Evolutionary conservation across 2,113 vertebrate genomes (phyloP).

Genomic region (Podilymbus podiceps): DNA sequence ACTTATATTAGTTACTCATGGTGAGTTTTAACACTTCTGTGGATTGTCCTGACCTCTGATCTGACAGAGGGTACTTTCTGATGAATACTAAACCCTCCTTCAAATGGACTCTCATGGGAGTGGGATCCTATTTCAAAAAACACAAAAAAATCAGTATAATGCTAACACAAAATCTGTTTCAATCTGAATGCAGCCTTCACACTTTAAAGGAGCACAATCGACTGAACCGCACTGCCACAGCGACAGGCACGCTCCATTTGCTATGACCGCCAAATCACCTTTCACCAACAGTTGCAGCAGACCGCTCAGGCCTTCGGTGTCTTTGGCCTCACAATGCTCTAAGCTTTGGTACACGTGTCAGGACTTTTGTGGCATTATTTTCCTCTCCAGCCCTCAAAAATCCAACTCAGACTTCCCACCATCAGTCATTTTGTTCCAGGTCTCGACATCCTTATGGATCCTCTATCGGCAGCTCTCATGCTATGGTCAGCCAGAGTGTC

Average conservation of each 20-base stretch:
- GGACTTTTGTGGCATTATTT: background rate
- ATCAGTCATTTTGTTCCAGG: background rate
- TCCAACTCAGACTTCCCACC: background rate
- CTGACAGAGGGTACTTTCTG: background rate
- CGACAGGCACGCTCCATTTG: background rate
- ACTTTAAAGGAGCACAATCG: background rate
- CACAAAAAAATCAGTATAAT: background rate
- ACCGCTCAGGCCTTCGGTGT: background rate
- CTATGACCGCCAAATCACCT: background rate
- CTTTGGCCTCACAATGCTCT: background rate
- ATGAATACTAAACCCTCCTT: background rate
- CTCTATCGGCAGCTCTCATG: background rate
- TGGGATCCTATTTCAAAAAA: background rate
- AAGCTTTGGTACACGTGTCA: background rate
- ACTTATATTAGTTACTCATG: background rate
- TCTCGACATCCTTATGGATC: background rate
- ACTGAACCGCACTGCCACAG: background rate
- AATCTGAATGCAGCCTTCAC: background rate
- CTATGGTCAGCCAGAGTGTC: conserved; percentile 8
- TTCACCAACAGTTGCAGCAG: fast-evolving
- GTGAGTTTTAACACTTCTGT: background rate
- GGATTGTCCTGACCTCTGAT: background rate
- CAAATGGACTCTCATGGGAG: background rate
- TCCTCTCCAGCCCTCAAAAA: background rate
- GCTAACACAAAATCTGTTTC: background rate